Evolutionary conservation across 2,113 vertebrate genomes (phyloP).

Genomic region (Engystomops pustulosus): DNA sequence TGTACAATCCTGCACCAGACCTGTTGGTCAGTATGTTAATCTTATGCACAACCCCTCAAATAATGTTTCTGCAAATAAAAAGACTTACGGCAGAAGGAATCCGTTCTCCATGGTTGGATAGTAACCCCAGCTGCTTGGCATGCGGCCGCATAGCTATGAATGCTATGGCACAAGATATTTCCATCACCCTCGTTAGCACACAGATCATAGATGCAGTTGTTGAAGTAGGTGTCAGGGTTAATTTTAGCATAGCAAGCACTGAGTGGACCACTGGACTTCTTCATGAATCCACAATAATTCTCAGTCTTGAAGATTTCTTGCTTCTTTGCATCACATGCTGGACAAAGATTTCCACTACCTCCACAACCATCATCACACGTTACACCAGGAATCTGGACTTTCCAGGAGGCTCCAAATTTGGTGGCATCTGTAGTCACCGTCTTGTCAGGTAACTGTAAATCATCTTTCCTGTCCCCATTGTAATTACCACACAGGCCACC

Average conservation of each 20-base stretch:
- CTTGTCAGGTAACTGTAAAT: constrained; percentile 67
- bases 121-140: constrained; percentile 68
- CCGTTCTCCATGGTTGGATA: constrained; percentile 70
- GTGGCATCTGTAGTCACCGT: neutral
- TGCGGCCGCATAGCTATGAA: constrained; percentile 69
- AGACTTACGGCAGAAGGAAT: constrained; percentile 75
- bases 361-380: constrained; percentile 49
- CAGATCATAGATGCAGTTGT: constrained; percentile 72
- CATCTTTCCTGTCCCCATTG: constrained; percentile 61
- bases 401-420: constrained; percentile 68
- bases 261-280: constrained; percentile 68
- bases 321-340: constrained; percentile 55
- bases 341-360: constrained; percentile 43
- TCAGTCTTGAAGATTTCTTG: constrained; percentile 66
- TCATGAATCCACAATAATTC: constrained; percentile 69
- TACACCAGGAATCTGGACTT: rapidly evolving
- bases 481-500: constrained; percentile 77
- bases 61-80: neutral
- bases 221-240: constrained; percentile 69
- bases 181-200: constrained; percentile 68
- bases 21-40: no score
- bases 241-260: constrained; percentile 68
- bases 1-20: no score
- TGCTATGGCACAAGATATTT: constrained; percentile 69
- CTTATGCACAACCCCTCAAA: no score